Percentiles rank a stretch among this genome's conserved stretches.
Evolutionary conservation across 2,888 invertebrate genomes (phyloP).

Genomic region (Drosophila buzzatii): DNA sequence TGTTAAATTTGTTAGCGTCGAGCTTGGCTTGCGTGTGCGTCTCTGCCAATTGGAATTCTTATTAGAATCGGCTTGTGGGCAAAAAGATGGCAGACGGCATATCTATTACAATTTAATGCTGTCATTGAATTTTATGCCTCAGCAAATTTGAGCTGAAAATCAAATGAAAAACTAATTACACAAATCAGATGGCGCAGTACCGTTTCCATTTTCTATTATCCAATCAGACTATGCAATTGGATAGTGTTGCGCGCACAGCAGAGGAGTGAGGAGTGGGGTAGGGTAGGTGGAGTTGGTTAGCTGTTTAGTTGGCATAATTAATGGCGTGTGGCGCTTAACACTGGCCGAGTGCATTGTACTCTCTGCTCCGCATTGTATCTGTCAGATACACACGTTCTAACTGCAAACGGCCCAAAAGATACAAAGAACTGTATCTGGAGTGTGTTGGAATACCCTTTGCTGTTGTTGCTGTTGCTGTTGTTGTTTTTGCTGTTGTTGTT

Average conservation of each 20-base stretch:
- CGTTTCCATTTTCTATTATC: conserved; percentile 34
- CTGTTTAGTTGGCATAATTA: conserved; percentile 63
- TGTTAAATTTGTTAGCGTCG: conserved; percentile 68
- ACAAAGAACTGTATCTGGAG: conserved; percentile 25
- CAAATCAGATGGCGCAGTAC: conserved; percentile 52
- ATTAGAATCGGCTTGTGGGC: background rate
- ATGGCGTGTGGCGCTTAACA: conserved; percentile 77
- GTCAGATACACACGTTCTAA: conserved; percentile 57
- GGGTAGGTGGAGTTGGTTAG: background rate
- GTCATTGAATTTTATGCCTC: conserved; percentile 73
- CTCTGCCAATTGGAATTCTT: conserved; percentile 20
- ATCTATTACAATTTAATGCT: conserved; percentile 67
- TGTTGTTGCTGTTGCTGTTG: conserved; percentile 20
- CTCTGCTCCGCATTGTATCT: conserved; percentile 23
- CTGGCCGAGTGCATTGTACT: conserved; percentile 73
- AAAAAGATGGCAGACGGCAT: background rate
- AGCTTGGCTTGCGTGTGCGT: conserved; percentile 44
- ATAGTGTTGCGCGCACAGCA: conserved; percentile 20
- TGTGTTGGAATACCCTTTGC: conserved; percentile 43
- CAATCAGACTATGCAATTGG: conserved; percentile 26
- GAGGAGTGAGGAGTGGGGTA: background rate
- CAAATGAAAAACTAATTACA: conserved; percentile 57
- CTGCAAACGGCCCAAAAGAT: conserved; percentile 51
- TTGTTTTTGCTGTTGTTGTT: conserved; percentile 3
- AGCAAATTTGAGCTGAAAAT: conserved; percentile 57